Conservation (phyloP, 2,113 vertebrate genomes). For the Clarias gariepinus region DNA sequence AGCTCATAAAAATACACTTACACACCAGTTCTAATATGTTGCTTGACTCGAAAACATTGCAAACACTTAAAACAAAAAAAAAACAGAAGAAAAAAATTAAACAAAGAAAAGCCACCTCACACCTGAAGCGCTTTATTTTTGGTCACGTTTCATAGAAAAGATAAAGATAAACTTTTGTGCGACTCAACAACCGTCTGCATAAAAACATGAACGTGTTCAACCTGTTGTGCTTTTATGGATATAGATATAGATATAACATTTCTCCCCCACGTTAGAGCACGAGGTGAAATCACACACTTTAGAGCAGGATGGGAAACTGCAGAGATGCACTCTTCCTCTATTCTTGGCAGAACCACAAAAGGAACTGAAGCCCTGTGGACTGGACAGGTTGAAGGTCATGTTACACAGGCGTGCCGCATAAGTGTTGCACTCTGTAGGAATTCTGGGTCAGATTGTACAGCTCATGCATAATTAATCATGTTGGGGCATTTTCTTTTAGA, state of each 20-base stretch:
- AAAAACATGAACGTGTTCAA: not conserved
- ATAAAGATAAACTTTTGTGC: not conserved
- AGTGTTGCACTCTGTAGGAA: not conserved
- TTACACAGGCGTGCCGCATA: not conserved
- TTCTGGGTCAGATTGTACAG: not conserved
- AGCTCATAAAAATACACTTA: not conserved
- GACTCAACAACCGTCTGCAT: not conserved
- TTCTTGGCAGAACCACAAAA: not conserved
- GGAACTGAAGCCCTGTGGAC: not conserved
- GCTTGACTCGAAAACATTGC: not conserved
- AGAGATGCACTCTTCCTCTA: not conserved
- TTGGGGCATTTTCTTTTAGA: not conserved
- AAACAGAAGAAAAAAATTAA: not conserved
- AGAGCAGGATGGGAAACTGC: not conserved
- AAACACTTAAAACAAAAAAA: not conserved
- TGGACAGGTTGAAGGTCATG: not conserved
- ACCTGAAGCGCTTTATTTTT: not conserved
- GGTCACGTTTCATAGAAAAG: not conserved
- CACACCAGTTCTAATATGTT: not conserved
- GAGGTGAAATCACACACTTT: not conserved
- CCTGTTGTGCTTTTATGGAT: not conserved
- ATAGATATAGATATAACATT: not conserved
- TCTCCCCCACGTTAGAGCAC: not conserved
- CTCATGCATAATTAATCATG: not conserved
- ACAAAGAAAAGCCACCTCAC: not conserved